These are phyloP conservation scores for Drosophila nigricruria DNA, from an alignment of 2,888 invertebrate species.

Conservation along the genomic window DNA sequence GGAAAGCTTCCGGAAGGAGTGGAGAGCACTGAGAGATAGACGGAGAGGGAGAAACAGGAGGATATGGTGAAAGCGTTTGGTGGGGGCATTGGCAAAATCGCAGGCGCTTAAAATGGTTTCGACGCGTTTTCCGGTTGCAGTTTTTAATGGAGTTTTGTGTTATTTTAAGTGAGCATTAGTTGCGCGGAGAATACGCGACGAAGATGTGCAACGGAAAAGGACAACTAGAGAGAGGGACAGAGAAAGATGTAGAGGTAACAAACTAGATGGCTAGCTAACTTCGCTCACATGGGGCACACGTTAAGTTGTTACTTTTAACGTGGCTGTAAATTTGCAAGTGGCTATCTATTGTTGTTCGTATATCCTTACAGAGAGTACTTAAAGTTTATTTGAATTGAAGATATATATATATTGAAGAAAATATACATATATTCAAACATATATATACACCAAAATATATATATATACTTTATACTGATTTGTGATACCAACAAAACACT, in stretches of 20 bases:
- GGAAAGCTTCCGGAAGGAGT: not conserved
- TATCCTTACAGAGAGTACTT: not conserved
- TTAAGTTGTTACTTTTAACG: constrained; percentile 33
- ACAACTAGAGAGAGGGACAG: not conserved
- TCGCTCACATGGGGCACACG: constrained; percentile 40
- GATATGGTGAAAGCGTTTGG: not conserved
- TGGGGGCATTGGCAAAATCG: constrained; percentile 47
- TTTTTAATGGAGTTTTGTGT: constrained; percentile 78
- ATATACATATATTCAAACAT: not conserved
- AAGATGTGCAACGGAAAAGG: constrained; percentile 14
- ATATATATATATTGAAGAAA: too few species aligned
- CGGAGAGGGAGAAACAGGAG: too few species aligned
- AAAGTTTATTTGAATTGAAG: not conserved
- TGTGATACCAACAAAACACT: too few species aligned
- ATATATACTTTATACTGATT: too few species aligned
- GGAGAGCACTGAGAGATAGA: not conserved
- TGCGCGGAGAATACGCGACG: constrained; percentile 38
- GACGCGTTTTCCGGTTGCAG: constrained; percentile 71
- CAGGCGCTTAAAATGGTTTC: constrained; percentile 75
- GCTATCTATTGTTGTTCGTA: not conserved
- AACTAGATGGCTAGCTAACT: too few species aligned
- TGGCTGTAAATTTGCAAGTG: constrained; percentile 43
- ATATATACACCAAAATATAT: too few species aligned
- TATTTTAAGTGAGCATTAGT: constrained; percentile 76
- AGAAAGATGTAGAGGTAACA: not conserved